These are phyloP conservation scores for Drosophila leonis DNA, from an alignment of 2,888 invertebrate genomes.

Conservation along the genomic window DNA sequence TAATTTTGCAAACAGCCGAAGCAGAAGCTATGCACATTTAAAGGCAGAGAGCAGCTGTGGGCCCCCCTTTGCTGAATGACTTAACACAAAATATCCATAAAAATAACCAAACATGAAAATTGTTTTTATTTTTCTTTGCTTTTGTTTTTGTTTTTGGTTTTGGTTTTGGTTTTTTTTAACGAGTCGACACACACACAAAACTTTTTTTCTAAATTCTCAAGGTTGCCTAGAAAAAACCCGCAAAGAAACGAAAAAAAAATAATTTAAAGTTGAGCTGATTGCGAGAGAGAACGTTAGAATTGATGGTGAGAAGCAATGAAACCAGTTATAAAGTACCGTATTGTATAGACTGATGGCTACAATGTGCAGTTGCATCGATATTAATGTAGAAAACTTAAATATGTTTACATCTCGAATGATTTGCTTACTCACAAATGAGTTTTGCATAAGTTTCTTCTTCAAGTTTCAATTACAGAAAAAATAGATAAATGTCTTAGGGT, in stretches of 20 bases:
- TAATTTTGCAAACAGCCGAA: constrained; percentile 31
- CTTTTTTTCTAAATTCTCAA: constrained; percentile 36
- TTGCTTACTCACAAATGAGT: constrained; percentile 3
- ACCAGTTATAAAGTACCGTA: constrained; percentile 28
- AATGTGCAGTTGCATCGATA: background rate
- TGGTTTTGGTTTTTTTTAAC: constrained; percentile 18
- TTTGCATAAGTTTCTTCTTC: background rate
- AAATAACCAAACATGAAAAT: constrained; percentile 38
- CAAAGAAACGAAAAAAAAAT: constrained; percentile 6
- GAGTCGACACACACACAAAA: constrained; percentile 31
- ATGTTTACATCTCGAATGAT: background rate
- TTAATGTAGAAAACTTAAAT: background rate
- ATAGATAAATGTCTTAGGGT: background rate
- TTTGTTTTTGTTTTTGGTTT: constrained; percentile 4
- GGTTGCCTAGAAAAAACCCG: constrained; percentile 30
- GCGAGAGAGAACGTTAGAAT: constrained; percentile 27
- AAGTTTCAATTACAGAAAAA: background rate
- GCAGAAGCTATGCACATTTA: constrained; percentile 18
- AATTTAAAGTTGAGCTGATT: background rate
- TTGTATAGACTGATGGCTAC: background rate
- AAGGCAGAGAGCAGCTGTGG: constrained; percentile 6
- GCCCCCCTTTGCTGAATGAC: constrained; percentile 34
- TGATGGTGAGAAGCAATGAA: constrained; percentile 5
- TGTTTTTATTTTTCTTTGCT: constrained; percentile 22
- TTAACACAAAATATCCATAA: constrained; percentile 45